Base-by-base conservation (phyloP, 23 tunicate genomes). In the Halocynthia roretzi region DNA sequence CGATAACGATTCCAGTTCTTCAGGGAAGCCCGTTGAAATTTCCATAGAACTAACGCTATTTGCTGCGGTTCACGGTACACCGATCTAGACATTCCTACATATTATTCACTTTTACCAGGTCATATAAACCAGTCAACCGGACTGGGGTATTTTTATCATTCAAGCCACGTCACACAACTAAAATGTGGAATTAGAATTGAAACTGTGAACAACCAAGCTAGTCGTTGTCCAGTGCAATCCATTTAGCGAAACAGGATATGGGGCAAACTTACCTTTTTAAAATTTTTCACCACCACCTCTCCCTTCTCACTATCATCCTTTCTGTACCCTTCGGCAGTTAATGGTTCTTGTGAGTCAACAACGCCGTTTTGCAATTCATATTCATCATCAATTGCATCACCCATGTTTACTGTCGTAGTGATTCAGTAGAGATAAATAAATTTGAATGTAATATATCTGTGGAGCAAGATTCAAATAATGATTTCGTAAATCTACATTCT, bases 331-430 rank as follows among this genome's bases (percentile, higher is more conserved):
- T 48, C 63, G 72, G 62, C 62, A 20, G 72, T 80, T 5, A 80
- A 56, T 68, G 83, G 83, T 40, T 53, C 83, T 31, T 53, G 62
- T 20, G 83, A 80, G 54, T 80, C 75, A 20, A 80, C 72, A 9
- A 76, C 76, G 10, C 72, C 83, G 31, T 65, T 60, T 31, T 80
- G 9, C 5, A 69, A 10, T 68, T 50, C 77, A 10, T 63, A 49
- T 7, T 23, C 40, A 68, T 80, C 77, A 7, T 80, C 76, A 0
- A 44, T 74, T 20, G 78, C 78, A 74, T 74, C 78, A 50, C 78
- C 78, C 78, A 74, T 74, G 64, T 19, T 74, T 10, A 50, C 51
- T 11, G 62, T 74, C 51, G 63, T n/a, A n/a, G 44, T 31, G 4
- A 31, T 31, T 31, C 44, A 31, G 44, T 1, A 31, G 1, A 31